Conservation (phyloP, 2,888 invertebrate species). For the Tortricodes alternella region DNA sequence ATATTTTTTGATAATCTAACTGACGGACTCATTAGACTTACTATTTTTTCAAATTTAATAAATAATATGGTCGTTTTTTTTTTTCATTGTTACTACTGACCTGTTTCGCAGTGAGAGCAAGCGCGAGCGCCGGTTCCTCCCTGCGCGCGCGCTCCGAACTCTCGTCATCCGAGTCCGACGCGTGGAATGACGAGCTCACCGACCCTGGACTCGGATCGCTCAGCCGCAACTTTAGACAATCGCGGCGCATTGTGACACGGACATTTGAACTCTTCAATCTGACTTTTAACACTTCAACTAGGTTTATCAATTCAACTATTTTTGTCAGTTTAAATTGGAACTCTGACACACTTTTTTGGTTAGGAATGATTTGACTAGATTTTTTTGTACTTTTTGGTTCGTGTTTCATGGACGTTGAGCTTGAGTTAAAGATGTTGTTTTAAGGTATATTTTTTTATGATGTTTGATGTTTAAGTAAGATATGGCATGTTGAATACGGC, state of each 20-base stretch:
- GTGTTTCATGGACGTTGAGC: neutral
- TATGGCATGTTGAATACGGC: conserved; percentile 6
- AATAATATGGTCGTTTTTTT: neutral
- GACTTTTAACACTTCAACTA: neutral
- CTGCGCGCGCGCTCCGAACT: conserved; percentile 57
- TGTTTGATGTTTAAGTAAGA: neutral
- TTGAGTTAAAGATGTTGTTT: neutral
- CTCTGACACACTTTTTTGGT: conserved; percentile 33
- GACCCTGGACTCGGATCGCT: conserved; percentile 71
- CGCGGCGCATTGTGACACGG: conserved; percentile 65
- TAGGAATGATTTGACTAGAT: conserved; percentile 38
- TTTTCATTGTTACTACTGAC: conserved; percentile 39
- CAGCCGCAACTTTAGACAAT: conserved; percentile 71
- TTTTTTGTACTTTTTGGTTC: conserved; percentile 23
- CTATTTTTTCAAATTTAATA: neutral
- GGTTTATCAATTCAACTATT: neutral
- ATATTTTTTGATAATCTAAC: too few relatives aligned
- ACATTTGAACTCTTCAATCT: neutral
- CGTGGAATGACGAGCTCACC: conserved; percentile 60
- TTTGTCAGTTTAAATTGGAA: neutral
- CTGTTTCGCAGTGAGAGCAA: conserved; percentile 57
- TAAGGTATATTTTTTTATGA: neutral
- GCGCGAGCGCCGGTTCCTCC: conserved; percentile 55
- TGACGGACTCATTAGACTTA: too few relatives aligned
- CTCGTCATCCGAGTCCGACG: conserved; percentile 75